Evolutionary conservation across 92 coral and sea anemone genomes (phyloP).

Genomic region (Nematostella vectensis): DNA sequence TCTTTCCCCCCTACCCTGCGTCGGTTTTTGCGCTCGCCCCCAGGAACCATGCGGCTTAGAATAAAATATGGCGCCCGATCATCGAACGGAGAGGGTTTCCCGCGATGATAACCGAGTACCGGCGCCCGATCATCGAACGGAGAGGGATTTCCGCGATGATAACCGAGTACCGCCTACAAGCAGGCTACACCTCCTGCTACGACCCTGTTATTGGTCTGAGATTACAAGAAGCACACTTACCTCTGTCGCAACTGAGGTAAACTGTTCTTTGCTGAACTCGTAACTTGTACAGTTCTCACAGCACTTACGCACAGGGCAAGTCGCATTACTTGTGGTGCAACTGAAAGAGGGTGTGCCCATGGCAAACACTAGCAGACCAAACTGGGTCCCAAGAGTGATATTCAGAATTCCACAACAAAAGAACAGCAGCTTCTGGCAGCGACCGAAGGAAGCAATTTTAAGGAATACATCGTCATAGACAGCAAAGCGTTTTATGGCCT

Average conservation of each 20-base stretch:
- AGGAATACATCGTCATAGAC: conserved; percentile 28
- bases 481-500: background rate
- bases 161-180: too few species aligned
- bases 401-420: conserved; percentile 13
- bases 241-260: conserved; percentile 29
- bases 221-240: too few species aligned
- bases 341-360: conserved; percentile 27
- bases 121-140: too few species aligned
- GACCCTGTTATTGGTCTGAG: too few species aligned
- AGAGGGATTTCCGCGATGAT: too few species aligned
- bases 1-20: too few species aligned
- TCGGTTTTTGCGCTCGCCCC: too few species aligned
- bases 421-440: conserved; percentile 26
- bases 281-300: conserved; percentile 27
- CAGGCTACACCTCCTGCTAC: too few species aligned
- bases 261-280: conserved; percentile 29
- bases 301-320: conserved; percentile 15
- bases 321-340: conserved; percentile 17
- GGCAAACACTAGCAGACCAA: conserved; percentile 30
- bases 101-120: too few species aligned
- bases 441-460: conserved; percentile 18
- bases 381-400: conserved; percentile 19
- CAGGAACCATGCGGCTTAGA: too few species aligned
- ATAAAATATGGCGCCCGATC: too few species aligned
- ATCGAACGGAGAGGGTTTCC: too few species aligned